phyloP scores from a whole-genome alignment of 2,797 vertebrate species.

The Choloepus didactylus region DNA sequence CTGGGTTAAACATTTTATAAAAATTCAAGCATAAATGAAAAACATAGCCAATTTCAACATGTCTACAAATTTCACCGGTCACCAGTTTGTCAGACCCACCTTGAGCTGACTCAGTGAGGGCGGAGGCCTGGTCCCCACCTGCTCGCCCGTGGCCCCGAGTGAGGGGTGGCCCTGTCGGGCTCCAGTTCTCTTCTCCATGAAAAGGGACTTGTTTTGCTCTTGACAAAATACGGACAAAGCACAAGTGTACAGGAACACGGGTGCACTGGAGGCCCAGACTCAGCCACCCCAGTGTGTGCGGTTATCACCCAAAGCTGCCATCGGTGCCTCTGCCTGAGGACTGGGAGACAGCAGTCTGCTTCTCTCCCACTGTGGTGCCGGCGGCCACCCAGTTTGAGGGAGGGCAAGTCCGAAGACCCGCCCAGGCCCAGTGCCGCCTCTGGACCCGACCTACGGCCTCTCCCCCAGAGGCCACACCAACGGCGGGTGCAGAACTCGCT shows the following conservation, averaged over 20 bases:
- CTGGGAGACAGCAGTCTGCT: not conserved
- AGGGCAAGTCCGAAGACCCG: slow-evolving; percentile 18
- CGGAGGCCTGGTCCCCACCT: no score
- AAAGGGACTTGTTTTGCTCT: slow-evolving; percentile 84
- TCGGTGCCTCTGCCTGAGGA: no score
- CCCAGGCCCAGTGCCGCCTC: slow-evolving; percentile 81
- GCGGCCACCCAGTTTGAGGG: no score
- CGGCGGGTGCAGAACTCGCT: slow-evolving; percentile 90
- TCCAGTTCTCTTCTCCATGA: no score
- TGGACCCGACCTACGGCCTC: slow-evolving; percentile 85
- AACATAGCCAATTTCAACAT: slow-evolving; percentile 85
- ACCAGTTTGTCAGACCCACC: slow-evolving; percentile 81
- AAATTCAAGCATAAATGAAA: slow-evolving; percentile 88
- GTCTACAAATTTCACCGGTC: slow-evolving; percentile 84
- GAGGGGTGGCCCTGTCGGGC: no score
- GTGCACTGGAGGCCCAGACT: no score
- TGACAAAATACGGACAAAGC: slow-evolving; percentile 90
- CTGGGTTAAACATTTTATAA: slow-evolving; percentile 88
- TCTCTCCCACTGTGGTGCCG: no score
- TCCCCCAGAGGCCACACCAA: slow-evolving; percentile 89
- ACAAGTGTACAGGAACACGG: slow-evolving; percentile 88
- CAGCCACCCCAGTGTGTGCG: no score
- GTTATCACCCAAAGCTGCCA: no score
- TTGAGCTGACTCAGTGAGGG: slow-evolving; percentile 80
- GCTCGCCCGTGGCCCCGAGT: no score